These are phyloP conservation scores for Phyllotreta cruciferae DNA, from an alignment of 2,888 invertebrate species.

Conservation along the genomic window DNA sequence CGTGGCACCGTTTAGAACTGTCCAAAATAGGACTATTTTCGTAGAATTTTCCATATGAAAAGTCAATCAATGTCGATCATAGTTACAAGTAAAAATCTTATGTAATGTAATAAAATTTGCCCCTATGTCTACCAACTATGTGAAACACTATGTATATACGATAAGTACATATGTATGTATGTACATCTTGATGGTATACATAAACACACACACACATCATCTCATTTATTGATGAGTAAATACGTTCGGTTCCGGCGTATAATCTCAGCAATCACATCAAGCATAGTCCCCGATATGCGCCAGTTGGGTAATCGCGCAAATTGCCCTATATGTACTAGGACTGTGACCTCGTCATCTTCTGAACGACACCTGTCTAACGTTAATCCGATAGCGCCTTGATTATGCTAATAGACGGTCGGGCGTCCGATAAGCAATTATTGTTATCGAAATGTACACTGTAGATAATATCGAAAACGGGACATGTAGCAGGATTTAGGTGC, in stretches of 20 bases:
- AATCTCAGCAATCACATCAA: neutral
- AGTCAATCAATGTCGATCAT: no score
- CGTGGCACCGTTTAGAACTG: no score
- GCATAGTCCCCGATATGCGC: neutral
- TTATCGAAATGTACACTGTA: conserved; percentile 13
- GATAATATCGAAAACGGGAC: conserved; percentile 1
- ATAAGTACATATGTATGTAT: no score
- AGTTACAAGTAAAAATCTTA: no score
- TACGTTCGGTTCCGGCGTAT: neutral
- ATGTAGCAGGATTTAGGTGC: conserved; percentile 7
- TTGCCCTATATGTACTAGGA: no score
- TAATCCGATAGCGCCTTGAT: conserved; percentile 26
- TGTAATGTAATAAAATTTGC: no score
- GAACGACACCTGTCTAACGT: conserved; percentile 15
- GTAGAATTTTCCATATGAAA: no score
- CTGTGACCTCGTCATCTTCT: conserved; percentile 3
- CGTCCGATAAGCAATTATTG: conserved; percentile 30
- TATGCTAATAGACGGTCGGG: conserved; percentile 27
- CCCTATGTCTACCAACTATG: no score
- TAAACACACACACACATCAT: no score
- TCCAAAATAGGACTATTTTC: no score
- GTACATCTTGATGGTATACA: no score
- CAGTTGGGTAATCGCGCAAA: conserved; percentile 1
- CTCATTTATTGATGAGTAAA: neutral
- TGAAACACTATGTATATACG: no score